These are phyloP conservation scores for Gnathonemus echidnorhynchus DNA, from an alignment of 2,113 vertebrate genomes.

Conservation along the genomic window DNA sequence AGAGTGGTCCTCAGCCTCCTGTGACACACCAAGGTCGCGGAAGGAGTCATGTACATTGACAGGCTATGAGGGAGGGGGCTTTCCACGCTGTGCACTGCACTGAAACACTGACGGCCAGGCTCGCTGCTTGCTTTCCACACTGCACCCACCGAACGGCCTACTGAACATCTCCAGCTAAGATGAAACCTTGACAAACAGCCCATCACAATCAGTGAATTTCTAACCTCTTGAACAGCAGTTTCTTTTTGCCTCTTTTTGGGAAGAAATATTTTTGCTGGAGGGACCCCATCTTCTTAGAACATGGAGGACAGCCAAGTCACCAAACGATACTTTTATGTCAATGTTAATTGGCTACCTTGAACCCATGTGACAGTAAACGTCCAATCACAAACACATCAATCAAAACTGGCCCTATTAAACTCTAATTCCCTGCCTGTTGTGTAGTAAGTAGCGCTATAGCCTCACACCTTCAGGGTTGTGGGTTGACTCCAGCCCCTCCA, in stretches of 20 bases:
- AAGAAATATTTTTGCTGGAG: background rate
- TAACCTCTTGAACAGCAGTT: background rate
- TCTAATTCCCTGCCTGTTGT: background rate
- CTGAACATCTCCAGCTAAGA: background rate
- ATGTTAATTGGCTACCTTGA: background rate
- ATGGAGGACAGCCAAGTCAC: background rate
- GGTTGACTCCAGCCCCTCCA: background rate
- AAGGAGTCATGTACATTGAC: background rate
- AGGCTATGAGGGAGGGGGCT: background rate
- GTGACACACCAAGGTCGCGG: background rate
- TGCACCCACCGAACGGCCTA: background rate
- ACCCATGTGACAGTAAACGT: background rate
- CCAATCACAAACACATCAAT: background rate
- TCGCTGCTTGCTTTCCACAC: background rate
- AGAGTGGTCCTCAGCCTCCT: background rate
- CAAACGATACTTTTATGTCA: background rate
- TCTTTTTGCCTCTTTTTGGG: background rate
- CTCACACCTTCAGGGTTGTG: background rate
- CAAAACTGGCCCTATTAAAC: background rate
- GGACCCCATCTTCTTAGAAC: background rate
- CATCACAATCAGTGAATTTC: background rate
- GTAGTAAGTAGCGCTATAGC: background rate
- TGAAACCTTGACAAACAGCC: background rate
- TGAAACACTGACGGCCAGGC: background rate
- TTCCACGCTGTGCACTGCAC: background rate